These are phyloP conservation scores for Patagioenas fasciata DNA, from an alignment of 2,113 vertebrate species.

Conservation along the genomic window DNA sequence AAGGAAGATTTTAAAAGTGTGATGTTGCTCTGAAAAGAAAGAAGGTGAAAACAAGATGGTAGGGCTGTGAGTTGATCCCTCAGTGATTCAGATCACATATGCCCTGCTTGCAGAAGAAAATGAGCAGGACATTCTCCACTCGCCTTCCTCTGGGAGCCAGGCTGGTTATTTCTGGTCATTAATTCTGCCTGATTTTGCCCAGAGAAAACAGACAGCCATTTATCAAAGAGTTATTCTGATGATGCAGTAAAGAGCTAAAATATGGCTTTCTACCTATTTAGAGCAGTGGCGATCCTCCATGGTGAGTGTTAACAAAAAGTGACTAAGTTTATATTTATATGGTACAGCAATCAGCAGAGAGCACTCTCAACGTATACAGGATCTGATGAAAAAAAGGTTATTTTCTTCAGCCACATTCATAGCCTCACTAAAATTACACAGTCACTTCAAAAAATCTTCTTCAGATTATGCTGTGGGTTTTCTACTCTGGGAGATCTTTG, in stretches of 20 bases:
- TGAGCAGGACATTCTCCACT: neutral
- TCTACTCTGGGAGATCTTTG: neutral
- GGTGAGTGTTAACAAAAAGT: neutral
- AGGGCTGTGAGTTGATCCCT: neutral
- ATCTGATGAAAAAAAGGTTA: neutral
- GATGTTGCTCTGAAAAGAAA: neutral
- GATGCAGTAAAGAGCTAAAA: neutral
- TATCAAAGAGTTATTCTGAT: neutral
- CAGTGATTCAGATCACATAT: neutral
- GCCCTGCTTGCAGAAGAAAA: neutral
- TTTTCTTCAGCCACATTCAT: neutral
- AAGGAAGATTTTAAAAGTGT: neutral
- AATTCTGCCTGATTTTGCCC: neutral
- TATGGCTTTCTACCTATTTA: neutral
- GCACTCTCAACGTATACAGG: accelerated
- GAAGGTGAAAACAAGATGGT: neutral
- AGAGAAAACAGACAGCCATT: neutral
- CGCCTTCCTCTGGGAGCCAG: neutral
- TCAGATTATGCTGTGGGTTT: neutral
- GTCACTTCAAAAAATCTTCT: neutral
- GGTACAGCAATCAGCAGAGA: neutral
- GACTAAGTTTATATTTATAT: neutral
- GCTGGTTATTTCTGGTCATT: neutral
- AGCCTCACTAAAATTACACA: neutral
- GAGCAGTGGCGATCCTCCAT: neutral